A percentile compares a stretch with the other conserved stretches of the same genome.
Conservation (phyloP, 2,113 vertebrate genomes). For the Perca fluviatilis region DNA sequence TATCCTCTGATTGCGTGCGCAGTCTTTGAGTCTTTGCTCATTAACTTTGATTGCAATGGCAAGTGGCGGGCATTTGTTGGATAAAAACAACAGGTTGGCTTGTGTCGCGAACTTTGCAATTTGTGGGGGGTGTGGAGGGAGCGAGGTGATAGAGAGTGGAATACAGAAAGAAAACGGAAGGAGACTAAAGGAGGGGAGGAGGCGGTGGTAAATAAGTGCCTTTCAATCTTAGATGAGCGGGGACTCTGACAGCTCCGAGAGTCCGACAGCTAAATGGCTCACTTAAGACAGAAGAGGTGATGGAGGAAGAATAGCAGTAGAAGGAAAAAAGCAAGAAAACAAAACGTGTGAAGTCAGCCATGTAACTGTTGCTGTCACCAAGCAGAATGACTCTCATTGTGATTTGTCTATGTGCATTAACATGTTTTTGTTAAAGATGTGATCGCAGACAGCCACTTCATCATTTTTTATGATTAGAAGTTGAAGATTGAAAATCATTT, state of each 20-base stretch:
- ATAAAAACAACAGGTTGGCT: constrained; percentile 63
- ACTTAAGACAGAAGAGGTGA: constrained; percentile 57
- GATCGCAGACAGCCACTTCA: neutral
- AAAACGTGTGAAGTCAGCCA: constrained; percentile 38
- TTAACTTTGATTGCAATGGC: constrained; percentile 72
- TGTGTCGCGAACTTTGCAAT: constrained; percentile 44
- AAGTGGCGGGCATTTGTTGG: constrained; percentile 22
- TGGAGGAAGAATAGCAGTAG: constrained; percentile 40
- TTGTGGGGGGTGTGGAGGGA: constrained; percentile 40
- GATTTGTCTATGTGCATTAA: constrained; percentile 33
- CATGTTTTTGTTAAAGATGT: constrained; percentile 29
- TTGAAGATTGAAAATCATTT: neutral
- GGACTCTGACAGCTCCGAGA: constrained; percentile 53
- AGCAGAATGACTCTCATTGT: constrained; percentile 24
- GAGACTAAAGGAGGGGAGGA: constrained; percentile 33
- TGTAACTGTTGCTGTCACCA: constrained; percentile 49
- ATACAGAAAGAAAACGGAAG: constrained; percentile 19
- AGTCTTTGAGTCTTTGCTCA: constrained; percentile 58
- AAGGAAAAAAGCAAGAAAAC: neutral
- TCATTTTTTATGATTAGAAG: neutral
- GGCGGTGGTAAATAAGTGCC: constrained; percentile 59
- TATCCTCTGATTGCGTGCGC: constrained; percentile 59
- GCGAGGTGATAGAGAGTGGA: constrained; percentile 27
- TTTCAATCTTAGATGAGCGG: constrained; percentile 60
- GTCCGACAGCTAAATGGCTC: constrained; percentile 68